Evolutionary conservation across 1,140 invertebrate species (phyloP), one percentile per base, ranked within the genome.

Genomic region (Cydia fagiglandana): DNA sequence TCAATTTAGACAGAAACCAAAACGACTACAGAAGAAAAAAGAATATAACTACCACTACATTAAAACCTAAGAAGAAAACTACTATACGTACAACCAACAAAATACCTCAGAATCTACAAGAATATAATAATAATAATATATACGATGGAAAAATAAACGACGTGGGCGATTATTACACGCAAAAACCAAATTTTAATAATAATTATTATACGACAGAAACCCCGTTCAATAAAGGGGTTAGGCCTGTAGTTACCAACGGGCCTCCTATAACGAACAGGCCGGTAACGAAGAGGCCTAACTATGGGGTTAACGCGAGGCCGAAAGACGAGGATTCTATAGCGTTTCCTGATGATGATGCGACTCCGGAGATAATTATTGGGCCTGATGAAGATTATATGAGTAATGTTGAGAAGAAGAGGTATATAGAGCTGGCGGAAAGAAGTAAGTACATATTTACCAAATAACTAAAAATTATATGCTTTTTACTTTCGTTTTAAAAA

Each of bases 201-300:
- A 75, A 77, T 17, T 45, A 76, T 64, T 79, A 81, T 17, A 84
- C 83, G 7, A 86, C 88, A 0, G 75, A 80, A 7, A 85, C 82
- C 74, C 85, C 86, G 0, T 80, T 84, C 0, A 74, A 78, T 17
- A 78, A 82, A 13, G 89, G 88, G 0, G 88, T 92, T 0, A 86
- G 75, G 73, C 90, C 90, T 0, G 64, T 81, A 1, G 82, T 84
- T 0, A 81, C 88, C 64, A 81, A 74, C 47, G 64, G 83, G 34
- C 88, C 88, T 0, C 88, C 90, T 0, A 92, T 92, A 15, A 92
- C 90, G 0, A 92, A 92, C 74, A 88, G 70, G 64, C 90, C 90
- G 1, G 75, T 79, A 0, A 83, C 83, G 2, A 47, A 78, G 56
- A 75, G 64, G 75, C 81, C 79, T 15, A 73, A 47, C 15, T 75